These are phyloP conservation scores for Mythimna lalbum DNA, from an alignment of 2,888 invertebrate species.

Conservation along the genomic window DNA sequence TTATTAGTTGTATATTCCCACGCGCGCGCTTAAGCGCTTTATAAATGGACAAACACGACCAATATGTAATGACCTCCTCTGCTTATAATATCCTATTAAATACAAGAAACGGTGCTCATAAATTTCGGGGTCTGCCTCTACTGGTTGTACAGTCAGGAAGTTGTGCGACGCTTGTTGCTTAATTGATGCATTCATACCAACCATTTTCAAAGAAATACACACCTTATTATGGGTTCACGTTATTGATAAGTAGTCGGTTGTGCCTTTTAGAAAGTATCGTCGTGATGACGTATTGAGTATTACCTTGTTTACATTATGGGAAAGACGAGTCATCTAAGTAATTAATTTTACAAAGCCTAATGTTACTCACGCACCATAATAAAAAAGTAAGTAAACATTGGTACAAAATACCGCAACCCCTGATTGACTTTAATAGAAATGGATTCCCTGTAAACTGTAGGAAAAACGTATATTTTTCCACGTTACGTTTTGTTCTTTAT, in stretches of 20 bases:
- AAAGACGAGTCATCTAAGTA: slow-evolving; percentile 10
- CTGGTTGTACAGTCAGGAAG: slow-evolving; percentile 67
- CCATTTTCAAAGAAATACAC: slow-evolving; percentile 59
- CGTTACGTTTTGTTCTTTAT: slow-evolving; percentile 46
- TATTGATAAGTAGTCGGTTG: slow-evolving; percentile 58
- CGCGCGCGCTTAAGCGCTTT: slow-evolving; percentile 59
- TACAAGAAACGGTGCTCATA: slow-evolving; percentile 55
- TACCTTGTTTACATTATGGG: slow-evolving; percentile 5
- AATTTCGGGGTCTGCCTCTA: slow-evolving; percentile 58
- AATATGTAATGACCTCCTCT: slow-evolving; percentile 60
- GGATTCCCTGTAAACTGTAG: slow-evolving; percentile 62
- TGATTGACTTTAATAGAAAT: slow-evolving; percentile 6
- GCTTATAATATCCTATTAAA: slow-evolving; percentile 54
- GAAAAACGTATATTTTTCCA: slow-evolving; percentile 63
- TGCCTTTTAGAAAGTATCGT: slow-evolving; percentile 27
- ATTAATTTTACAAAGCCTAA: slow-evolving; percentile 18
- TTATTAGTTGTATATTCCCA: slow-evolving; percentile 67
- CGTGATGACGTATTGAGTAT: slow-evolving; percentile 1
- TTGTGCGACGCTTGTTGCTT: slow-evolving; percentile 64
- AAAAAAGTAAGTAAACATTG: not conserved
- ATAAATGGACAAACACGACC: slow-evolving; percentile 64
- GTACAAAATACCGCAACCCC: slow-evolving; percentile 3
- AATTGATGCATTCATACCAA: slow-evolving; percentile 67
- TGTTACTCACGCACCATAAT: not conserved
- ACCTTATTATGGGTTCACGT: slow-evolving; percentile 49